Conservation (phyloP, 2,888 invertebrate species). For the Myopa tessellatipennis region DNA sequence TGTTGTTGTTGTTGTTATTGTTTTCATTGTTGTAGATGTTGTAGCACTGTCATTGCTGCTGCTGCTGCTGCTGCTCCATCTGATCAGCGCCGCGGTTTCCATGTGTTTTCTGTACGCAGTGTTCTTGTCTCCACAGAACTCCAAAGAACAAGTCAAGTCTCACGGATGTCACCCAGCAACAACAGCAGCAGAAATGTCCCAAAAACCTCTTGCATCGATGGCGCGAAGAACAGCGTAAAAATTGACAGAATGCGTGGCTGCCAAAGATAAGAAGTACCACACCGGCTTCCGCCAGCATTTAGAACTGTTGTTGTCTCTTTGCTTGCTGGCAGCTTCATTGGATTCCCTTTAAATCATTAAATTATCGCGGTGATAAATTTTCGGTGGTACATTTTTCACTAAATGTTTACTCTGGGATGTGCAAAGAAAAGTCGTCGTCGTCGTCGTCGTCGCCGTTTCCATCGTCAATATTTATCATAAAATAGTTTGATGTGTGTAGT, state of each 20-base stretch:
- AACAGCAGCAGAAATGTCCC: background rate
- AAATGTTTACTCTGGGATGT: background rate
- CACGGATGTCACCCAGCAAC: background rate
- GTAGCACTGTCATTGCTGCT: background rate
- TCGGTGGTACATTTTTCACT: background rate
- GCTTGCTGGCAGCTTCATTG: background rate
- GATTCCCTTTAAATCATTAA: constrained; percentile 12
- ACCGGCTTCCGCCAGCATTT: constrained; percentile 5
- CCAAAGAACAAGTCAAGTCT: constrained; percentile 13
- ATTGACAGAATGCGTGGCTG: constrained; percentile 53
- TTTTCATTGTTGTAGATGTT: background rate
- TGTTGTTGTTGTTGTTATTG: background rate
- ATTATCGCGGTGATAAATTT: constrained; percentile 15
- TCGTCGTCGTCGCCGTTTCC: too few species aligned
- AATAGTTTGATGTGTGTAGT: constrained; percentile 17
- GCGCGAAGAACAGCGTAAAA: constrained; percentile 32
- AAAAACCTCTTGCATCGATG: constrained; percentile 18
- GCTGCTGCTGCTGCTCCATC: constrained; percentile 21
- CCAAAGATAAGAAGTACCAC: constrained; percentile 51
- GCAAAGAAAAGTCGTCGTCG: background rate
- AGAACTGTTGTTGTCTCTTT: background rate
- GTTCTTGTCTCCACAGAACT: constrained; percentile 5
- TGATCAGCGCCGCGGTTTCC: background rate
- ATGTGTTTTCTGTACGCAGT: background rate
- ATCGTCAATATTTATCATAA: constrained; percentile 23